These are phyloP conservation scores for Ophion costatus DNA, from an alignment of 2,888 invertebrate genomes.

Conservation along the genomic window DNA sequence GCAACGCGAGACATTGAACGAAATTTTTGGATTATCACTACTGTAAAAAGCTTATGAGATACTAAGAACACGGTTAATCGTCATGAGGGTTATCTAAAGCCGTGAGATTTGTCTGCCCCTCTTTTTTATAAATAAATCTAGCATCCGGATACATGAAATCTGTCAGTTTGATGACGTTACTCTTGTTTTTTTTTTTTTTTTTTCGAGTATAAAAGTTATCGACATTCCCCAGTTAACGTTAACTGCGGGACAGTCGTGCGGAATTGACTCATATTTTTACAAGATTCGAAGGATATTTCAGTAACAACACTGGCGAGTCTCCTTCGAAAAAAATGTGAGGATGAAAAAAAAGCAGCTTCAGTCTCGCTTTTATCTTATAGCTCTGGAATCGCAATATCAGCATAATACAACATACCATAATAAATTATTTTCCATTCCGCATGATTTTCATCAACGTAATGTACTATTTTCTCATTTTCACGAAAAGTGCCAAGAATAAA, in stretches of 20 bases:
- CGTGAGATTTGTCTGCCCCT: not conserved
- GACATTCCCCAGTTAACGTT: conserved; percentile 16
- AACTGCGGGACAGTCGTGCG: conserved; percentile 3
- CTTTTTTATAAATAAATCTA: not conserved
- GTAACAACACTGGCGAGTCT: not conserved
- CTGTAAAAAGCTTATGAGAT: not conserved
- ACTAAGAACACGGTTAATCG: not conserved
- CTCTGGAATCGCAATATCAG: conserved; percentile 35
- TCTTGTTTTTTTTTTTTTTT: conserved; percentile 29
- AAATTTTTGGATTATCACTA: not conserved
- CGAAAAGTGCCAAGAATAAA: conserved; percentile 9
- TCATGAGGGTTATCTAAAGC: not conserved
- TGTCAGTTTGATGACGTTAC: not conserved
- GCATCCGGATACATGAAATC: not conserved
- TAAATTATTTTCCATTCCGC: conserved; percentile 31
- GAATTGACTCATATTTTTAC: conserved; percentile 15
- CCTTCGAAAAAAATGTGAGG: conserved; percentile 7
- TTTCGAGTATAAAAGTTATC: conserved; percentile 31
- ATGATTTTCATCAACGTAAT: conserved; percentile 15
- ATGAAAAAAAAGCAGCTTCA: conserved; percentile 22
- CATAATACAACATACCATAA: conserved; percentile 25
- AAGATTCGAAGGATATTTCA: not conserved
- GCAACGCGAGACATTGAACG: not conserved
- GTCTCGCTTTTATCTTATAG: conserved; percentile 33
- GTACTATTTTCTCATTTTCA: conserved; percentile 1